Conservation (phyloP, 2,797 vertebrate species). For the Notamacropus eugenii region DNA sequence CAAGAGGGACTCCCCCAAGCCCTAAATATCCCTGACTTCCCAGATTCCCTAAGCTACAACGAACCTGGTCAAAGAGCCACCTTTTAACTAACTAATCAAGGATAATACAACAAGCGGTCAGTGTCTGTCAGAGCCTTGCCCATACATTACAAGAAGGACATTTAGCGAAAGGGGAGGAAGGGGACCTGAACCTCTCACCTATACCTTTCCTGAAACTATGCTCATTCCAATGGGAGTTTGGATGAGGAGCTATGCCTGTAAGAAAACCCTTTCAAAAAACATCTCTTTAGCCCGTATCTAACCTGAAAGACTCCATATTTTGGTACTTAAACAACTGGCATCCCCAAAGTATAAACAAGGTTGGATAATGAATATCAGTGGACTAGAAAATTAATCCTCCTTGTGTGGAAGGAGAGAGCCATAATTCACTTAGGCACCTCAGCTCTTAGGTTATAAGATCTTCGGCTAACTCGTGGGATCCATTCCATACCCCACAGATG, state of each 20-base stretch:
- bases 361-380: slow-evolving; percentile 77
- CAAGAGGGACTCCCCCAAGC: slow-evolving; percentile 79
- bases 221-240: neutral
- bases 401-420: slow-evolving; percentile 81
- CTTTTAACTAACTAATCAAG: neutral
- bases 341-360: slow-evolving; percentile 66
- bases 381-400: slow-evolving; percentile 83
- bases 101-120: slow-evolving; percentile 13
- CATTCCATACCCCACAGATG: slow-evolving; percentile 85
- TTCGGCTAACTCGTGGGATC: slow-evolving; percentile 85
- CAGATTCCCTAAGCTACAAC: neutral
- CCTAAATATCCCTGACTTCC: slow-evolving; percentile 72
- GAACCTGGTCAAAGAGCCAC: neutral
- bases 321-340: slow-evolving; percentile 81
- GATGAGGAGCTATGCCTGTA: neutral
- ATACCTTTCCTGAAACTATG: neutral
- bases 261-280: neutral
- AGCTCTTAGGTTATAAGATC: slow-evolving; percentile 84
- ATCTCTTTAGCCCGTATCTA: slow-evolving; percentile 70
- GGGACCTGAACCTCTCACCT: neutral
- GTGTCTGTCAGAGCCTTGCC: neutral
- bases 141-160: neutral
- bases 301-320: slow-evolving; percentile 75
- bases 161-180: neutral
- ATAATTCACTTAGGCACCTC: slow-evolving; percentile 86